These are phyloP conservation scores for Scelioninae gen. 1 DNA, from an alignment of 2,888 invertebrate genomes.

Conservation along the genomic window DNA sequence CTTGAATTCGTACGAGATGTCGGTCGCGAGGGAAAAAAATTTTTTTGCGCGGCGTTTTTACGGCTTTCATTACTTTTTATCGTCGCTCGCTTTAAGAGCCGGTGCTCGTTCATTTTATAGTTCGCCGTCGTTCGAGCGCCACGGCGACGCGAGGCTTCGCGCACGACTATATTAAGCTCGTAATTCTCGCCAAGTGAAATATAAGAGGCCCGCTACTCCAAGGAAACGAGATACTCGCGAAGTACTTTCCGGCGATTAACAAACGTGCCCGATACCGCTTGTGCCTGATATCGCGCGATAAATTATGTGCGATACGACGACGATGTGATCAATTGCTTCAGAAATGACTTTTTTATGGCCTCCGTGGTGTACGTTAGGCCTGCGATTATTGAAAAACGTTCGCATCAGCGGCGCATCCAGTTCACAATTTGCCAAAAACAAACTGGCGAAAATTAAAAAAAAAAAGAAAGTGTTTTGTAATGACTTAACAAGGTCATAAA, in stretches of 20 bases:
- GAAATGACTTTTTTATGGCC: conserved; percentile 50
- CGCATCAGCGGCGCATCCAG: conserved; percentile 14
- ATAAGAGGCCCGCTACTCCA: conserved; percentile 74
- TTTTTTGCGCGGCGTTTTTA: conserved; percentile 74
- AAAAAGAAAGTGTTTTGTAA: conserved; percentile 2
- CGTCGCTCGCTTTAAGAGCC: conserved; percentile 79
- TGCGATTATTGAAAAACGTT: conserved; percentile 51
- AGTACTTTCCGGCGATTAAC: conserved; percentile 71
- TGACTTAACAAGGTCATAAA: conserved; percentile 27
- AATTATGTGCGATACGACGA: conserved; percentile 55
- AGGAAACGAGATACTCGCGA: conserved; percentile 70
- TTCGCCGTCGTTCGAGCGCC: conserved; percentile 78
- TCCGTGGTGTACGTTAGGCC: conserved; percentile 21
- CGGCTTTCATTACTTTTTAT: conserved; percentile 82
- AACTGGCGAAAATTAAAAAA: conserved; percentile 18
- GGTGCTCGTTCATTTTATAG: conserved; percentile 80
- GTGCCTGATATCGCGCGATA: conserved; percentile 57
- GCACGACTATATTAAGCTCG: conserved; percentile 80
- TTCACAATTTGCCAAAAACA: conserved; percentile 36
- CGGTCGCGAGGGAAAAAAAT: conserved; percentile 22
- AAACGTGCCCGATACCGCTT: conserved; percentile 68
- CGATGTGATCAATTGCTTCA: conserved; percentile 53
- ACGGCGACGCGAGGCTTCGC: conserved; percentile 73
- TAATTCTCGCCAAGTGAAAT: conserved; percentile 81
- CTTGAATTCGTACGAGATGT: conserved; percentile 31